phyloP scores from a whole-genome alignment of 2,797 vertebrate genomes.

The Gymnopithys bicolor region DNA sequence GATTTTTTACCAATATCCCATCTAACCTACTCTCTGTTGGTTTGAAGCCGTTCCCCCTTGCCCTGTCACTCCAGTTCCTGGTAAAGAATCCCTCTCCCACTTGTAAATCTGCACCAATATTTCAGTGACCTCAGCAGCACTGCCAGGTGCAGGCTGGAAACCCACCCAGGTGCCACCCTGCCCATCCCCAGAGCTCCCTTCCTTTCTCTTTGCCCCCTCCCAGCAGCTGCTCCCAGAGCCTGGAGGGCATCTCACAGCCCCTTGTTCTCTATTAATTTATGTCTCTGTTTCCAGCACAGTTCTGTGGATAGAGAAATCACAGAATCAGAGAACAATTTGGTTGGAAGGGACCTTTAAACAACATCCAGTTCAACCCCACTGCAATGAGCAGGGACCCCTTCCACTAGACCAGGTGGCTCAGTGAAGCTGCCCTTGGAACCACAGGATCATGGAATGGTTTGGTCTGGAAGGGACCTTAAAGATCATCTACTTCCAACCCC shows the following conservation, averaged over 20 bases:
- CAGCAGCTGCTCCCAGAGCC: not conserved
- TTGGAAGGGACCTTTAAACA: not conserved
- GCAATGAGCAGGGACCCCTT: not conserved
- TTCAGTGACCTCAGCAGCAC: not conserved
- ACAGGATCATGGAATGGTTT: not conserved
- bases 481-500: not conserved
- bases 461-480: not conserved
- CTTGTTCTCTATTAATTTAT: not conserved
- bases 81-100: not conserved
- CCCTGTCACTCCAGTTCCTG: not conserved
- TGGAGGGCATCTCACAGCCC: not conserved
- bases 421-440: not conserved
- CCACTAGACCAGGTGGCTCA: not conserved
- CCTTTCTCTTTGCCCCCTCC: not conserved
- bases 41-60: not conserved
- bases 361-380: not conserved
- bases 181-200: not conserved
- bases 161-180: not conserved
- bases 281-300: not conserved
- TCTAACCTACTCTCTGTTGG: not conserved
- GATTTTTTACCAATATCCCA: not conserved
- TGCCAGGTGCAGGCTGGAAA: not conserved
- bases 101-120: not conserved
- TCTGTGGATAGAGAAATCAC: not conserved
- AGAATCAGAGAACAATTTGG: not conserved